phyloP scores from a whole-genome alignment of 2,888 invertebrate species.

The Odontothrips loti region DNA sequence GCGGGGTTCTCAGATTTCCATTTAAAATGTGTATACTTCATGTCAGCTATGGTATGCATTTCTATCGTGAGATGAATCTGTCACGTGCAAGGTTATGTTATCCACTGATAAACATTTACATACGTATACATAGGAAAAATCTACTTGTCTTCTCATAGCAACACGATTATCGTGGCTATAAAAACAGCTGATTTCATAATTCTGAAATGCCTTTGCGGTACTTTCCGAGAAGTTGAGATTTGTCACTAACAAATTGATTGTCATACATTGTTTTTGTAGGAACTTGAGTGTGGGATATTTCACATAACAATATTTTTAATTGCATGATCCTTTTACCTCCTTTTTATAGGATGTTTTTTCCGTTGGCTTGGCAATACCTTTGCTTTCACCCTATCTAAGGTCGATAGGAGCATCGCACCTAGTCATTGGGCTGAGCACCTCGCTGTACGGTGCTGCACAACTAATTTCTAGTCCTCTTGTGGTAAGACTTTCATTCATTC shows the following conservation, averaged over 20 bases:
- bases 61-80: background rate
- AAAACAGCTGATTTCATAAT: no score
- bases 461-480: constrained; percentile 2
- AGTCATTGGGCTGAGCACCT: background rate
- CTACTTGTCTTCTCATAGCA: no score
- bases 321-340: background rate
- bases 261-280: background rate
- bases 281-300: no score
- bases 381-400: background rate
- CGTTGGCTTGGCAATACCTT: background rate
- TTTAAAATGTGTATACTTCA: constrained; percentile 18
- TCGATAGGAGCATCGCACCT: background rate
- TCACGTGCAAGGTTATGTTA: background rate
- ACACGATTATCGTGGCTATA: no score
- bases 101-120: background rate
- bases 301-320: no score
- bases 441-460: background rate
- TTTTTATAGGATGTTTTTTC: background rate
- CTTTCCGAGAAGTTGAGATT: no score
- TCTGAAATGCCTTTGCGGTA: no score
- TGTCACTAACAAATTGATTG: background rate
- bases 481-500: background rate
- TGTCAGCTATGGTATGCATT: background rate
- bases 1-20: constrained; percentile 2
- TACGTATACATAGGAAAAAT: background rate